These are phyloP conservation scores for Leucozona laternaria DNA, from an alignment of 2,888 invertebrate genomes.

Conservation along the genomic window DNA sequence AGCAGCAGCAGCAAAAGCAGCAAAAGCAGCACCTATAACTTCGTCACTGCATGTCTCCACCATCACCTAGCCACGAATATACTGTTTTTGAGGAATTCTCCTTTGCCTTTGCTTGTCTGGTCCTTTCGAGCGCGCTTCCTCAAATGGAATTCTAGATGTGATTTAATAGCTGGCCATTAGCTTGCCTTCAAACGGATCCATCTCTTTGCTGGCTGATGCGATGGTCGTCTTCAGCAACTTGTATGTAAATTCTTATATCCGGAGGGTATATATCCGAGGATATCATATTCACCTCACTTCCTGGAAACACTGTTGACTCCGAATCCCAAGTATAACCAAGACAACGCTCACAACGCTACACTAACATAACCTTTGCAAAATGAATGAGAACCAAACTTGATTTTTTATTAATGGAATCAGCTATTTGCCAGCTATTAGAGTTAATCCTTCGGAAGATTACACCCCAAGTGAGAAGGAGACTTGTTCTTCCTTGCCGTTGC, in stretches of 20 bases:
- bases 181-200: conserved; percentile 69
- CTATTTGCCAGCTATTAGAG: conserved; percentile 77
- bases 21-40: conserved; percentile 17
- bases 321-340: conserved; percentile 6
- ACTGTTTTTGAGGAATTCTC: conserved; percentile 54
- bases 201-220: conserved; percentile 36
- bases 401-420: conserved; percentile 77
- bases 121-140: conserved; percentile 45
- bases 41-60: conserved; percentile 16
- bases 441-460: conserved; percentile 76
- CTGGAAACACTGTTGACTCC: conserved; percentile 66
- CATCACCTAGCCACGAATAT: background rate
- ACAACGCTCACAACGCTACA: conserved; percentile 4
- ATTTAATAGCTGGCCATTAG: conserved; percentile 78
- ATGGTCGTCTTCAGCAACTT: conserved; percentile 27
- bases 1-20: conserved; percentile 52
- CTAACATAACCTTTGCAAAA: conserved; percentile 57
- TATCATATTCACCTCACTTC: conserved; percentile 71
- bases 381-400: conserved; percentile 73
- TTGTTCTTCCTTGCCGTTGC: conserved; percentile 1
- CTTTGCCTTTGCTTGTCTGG: no score
- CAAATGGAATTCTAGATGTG: conserved; percentile 78
- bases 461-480: conserved; percentile 56
- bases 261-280: conserved; percentile 67
- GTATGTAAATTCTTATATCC: conserved; percentile 76